Conservation (phyloP, 2,113 vertebrate genomes). For the Elachura formosa region DNA sequence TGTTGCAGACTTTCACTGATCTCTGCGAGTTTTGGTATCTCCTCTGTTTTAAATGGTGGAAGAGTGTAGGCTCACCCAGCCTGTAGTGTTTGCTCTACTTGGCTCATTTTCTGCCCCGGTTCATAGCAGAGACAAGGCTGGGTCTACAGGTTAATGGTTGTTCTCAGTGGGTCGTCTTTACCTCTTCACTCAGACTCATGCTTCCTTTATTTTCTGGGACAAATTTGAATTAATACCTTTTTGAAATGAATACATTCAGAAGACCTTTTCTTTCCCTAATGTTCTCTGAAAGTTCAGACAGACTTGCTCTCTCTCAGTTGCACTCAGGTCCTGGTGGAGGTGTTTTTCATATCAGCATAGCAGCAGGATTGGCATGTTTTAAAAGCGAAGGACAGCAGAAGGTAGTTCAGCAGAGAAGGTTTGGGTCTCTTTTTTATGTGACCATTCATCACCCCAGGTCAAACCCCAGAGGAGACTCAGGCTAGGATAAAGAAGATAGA, state of each 20-base stretch:
- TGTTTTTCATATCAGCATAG: neutral
- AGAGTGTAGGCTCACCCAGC: neutral
- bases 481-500: neutral
- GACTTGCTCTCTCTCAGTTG: neutral
- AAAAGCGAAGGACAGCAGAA: neutral
- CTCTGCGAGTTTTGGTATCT: neutral
- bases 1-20: neutral
- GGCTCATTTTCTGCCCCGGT: neutral
- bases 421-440: neutral
- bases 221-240: neutral
- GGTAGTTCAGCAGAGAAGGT: neutral
- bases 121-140: neutral
- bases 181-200: neutral
- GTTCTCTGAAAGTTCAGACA: neutral
- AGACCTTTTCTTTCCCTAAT: neutral
- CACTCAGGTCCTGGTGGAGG: neutral
- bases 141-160: neutral
- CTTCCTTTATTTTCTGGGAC: neutral
- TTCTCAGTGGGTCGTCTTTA: neutral
- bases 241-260: neutral
- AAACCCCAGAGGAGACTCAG: neutral
- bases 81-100: neutral
- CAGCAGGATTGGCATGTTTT: neutral
- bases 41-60: neutral
- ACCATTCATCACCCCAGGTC: neutral